Percentiles rank a stretch among this genome's conserved stretches.
Evolutionary conservation across 2,888 invertebrate species (phyloP).

Genomic region (Parochlus steinenii): DNA sequence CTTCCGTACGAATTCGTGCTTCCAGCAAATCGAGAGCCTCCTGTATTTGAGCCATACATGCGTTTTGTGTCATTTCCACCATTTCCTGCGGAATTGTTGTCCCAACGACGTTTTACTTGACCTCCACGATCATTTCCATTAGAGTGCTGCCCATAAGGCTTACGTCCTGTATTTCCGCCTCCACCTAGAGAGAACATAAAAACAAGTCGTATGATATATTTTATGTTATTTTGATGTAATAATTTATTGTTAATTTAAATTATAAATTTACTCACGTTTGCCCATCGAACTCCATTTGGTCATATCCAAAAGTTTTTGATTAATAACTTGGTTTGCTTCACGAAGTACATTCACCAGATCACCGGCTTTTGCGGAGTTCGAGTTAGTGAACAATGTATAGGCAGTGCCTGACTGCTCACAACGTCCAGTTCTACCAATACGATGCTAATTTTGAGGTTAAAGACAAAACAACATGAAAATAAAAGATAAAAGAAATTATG

Average conservation of each 20-base stretch:
- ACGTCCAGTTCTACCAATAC: conserved; percentile 91
- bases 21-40: no score
- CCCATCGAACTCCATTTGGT: conserved; percentile 26
- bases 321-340: conserved; percentile 84
- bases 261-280: conserved; percentile 11
- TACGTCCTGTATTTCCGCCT: no score
- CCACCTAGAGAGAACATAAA: no score
- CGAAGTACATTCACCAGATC: conserved; percentile 82
- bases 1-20: no score
- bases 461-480: conserved; percentile 1
- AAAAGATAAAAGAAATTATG: background rate
- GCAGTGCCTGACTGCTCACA: conserved; percentile 87
- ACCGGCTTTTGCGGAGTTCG: conserved; percentile 77
- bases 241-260: no score
- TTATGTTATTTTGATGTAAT: no score
- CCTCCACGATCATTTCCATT: background rate
- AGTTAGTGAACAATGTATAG: conserved; percentile 87
- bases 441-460: no score
- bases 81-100: no score
- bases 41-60: no score
- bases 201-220: no score
- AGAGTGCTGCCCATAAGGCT: no score
- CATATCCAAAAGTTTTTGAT: conserved; percentile 70
- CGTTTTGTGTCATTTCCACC: no score
- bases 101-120: conserved; percentile 7